phyloP scores from a whole-genome alignment of 92 coral and sea anemone species.

The Umimayanthus kanabou region DNA sequence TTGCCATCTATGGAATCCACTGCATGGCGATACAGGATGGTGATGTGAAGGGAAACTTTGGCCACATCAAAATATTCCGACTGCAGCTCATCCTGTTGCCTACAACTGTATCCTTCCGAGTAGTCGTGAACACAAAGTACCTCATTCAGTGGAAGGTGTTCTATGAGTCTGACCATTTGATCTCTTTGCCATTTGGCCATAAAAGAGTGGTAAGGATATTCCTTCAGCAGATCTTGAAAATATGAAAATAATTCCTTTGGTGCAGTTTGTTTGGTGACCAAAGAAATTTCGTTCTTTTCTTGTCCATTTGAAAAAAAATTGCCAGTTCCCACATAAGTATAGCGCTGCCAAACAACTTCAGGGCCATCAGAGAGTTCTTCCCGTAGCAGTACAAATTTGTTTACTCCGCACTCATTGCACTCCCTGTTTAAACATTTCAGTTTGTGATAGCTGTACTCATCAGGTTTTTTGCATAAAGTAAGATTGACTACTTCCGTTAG shows the following conservation, averaged over 20 bases:
- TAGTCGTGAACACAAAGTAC: slow-evolving; percentile 50
- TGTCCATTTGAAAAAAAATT: slow-evolving; percentile 59
- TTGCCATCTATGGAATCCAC: slow-evolving; percentile 53
- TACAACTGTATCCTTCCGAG: slow-evolving; percentile 56
- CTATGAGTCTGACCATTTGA: slow-evolving; percentile 54
- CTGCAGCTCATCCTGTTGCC: slow-evolving; percentile 65
- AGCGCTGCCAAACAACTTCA: slow-evolving; percentile 43
- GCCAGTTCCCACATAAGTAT: slow-evolving; percentile 53
- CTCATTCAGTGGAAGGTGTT: slow-evolving; percentile 54
- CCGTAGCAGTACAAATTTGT: slow-evolving; percentile 47
- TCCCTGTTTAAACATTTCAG: slow-evolving; percentile 48
- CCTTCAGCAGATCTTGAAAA: slow-evolving; percentile 46
- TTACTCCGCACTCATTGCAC: slow-evolving; percentile 57
- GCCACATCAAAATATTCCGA: slow-evolving; percentile 56
- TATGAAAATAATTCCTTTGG: slow-evolving; percentile 43
- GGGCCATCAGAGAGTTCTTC: no score
- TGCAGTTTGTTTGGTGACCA: slow-evolving; percentile 46
- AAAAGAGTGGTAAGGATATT: slow-evolving; percentile 58
- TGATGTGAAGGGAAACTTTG: slow-evolving; percentile 54
- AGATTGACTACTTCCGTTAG: slow-evolving; percentile 54
- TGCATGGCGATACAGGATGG: slow-evolving; percentile 69
- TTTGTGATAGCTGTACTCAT: slow-evolving; percentile 47
- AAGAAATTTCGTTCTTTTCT: slow-evolving; percentile 54
- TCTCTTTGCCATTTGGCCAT: slow-evolving; percentile 62
- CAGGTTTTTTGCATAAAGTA: no score